Evolutionary conservation across 2,888 invertebrate genomes (phyloP).

Genomic region (Elysia crispata): DNA sequence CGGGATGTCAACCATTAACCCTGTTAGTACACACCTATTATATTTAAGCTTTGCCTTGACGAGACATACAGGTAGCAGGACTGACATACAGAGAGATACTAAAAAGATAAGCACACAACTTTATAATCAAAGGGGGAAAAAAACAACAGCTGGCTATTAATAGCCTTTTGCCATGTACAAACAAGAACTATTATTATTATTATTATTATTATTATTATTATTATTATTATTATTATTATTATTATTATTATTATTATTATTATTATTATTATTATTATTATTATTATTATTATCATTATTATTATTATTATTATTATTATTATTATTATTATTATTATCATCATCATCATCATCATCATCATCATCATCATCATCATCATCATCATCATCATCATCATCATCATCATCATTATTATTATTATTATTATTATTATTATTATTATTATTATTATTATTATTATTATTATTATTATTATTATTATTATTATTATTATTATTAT

Average conservation of each 20-base stretch:
- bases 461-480: not conserved
- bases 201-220: no score
- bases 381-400: not conserved
- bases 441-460: not conserved
- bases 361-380: not conserved
- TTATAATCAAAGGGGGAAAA: no score
- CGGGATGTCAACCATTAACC: no score
- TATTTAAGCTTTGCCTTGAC: no score
- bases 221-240: constrained; percentile 37
- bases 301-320: not conserved
- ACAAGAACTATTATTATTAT: no score
- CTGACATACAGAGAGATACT: no score
- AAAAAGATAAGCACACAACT: no score
- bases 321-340: not conserved
- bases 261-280: constrained; percentile 32
- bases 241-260: constrained; percentile 35
- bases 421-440: not conserved
- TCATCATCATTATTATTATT: not conserved
- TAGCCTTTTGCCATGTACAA: no score
- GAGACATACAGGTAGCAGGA: no score
- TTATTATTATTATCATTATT: constrained; percentile 9
- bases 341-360: not conserved
- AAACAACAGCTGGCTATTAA: no score
- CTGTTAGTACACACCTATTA: no score
- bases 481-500: no score